phyloP scores from a whole-genome alignment of 1,140 invertebrate species.

The Apis florea region DNA sequence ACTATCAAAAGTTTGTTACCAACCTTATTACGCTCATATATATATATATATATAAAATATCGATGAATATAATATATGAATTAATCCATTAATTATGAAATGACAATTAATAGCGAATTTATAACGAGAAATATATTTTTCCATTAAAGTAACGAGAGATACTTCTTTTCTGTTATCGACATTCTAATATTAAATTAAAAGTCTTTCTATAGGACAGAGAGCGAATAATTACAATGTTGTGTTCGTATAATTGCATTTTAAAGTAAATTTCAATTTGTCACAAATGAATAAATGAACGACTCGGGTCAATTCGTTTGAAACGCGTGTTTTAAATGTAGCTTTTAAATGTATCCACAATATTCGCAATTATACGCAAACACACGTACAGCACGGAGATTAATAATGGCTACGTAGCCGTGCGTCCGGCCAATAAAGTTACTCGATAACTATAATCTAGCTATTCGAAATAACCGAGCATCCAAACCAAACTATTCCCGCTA shows the following conservation, averaged over 20 bases:
- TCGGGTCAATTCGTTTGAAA: background rate
- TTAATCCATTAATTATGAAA: no score
- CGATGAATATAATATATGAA: no score
- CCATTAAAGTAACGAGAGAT: no score
- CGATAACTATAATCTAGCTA: constrained; percentile 37
- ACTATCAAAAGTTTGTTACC: no score
- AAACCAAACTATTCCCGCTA: constrained; percentile 26
- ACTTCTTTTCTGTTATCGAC: background rate
- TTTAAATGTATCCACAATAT: constrained; percentile 9
- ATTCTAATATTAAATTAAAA: background rate
- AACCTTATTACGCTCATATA: no score
- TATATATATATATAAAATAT: no score
- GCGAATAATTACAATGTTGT: background rate
- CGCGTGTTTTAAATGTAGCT: background rate
- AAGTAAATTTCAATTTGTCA: no score
- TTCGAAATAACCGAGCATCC: constrained; percentile 24
- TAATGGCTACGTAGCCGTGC: constrained; percentile 4
- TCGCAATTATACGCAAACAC: constrained; percentile 3
- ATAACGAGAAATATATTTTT: no score
- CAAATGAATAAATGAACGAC: background rate
- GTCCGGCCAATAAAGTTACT: constrained; percentile 30
- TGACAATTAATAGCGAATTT: no score
- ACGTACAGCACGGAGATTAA: constrained; percentile 15
- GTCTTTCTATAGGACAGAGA: background rate
- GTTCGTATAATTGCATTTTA: background rate